Base-by-base conservation (phyloP, 2,888 invertebrate species). In the Cheiracanthium punctorium region DNA sequence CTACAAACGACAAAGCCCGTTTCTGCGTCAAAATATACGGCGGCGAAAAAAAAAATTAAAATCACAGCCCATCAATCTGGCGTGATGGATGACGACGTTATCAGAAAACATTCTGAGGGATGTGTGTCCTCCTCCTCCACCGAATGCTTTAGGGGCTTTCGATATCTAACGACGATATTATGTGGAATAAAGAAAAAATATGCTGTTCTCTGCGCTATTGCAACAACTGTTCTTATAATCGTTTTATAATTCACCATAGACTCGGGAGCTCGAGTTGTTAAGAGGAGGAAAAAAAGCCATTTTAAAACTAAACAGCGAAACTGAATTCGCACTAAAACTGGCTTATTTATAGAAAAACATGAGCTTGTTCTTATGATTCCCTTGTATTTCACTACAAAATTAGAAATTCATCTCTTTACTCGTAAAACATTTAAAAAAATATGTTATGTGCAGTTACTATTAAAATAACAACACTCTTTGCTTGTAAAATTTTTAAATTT, bases 91-190 rank as follows among this genome's bases (percentile, higher is more conserved):
- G 48, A 48, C 17, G 48, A 48, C 48, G 48, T 48, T 48, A 48
- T 48, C 48, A 14, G 48, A 48, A 48, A 48, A 48, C 48, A 48
- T 48, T 48, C 48, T 48, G 48, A 48, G 48, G 48, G 48, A 48
- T 48, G 8, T n/a, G 48, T 48, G 17, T 48, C 48, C 48, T 48
- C 14, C 48, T 48, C 17, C 48, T 48, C 17, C 17, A 48, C 48
- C 17, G 14, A 48, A 48, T 48, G 48, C 48, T 48, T 48, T n/a
- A 48, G 48, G 48, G 48, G 48, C 17, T 48, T 48, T 48, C 48
- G 17, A 17, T 17, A 48, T 48, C 10, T 48, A 17, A 48, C 1
- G 48, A 5, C 17, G 17, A 48, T 14, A 48, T 14, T 48, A 48
- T 17, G 17, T 17, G 2, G 7, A n/a, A n/a, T n/a, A n/a, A n/a